These are phyloP conservation scores for Nymphalis urticae DNA, from an alignment of 2,888 invertebrate genomes.

Conservation along the genomic window DNA sequence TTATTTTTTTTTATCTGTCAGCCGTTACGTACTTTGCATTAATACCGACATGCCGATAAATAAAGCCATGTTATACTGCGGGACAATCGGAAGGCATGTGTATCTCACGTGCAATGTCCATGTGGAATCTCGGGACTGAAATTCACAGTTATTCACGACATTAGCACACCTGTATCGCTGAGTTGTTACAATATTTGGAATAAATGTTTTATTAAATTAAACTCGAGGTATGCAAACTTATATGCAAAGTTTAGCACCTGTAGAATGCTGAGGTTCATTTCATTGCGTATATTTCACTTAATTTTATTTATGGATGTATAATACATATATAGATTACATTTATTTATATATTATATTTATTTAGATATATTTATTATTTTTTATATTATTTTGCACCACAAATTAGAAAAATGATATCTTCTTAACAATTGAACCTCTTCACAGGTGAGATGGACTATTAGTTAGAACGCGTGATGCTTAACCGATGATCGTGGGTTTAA, in stretches of 20 bases:
- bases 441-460: too few species aligned
- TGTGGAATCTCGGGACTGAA: conserved; percentile 65
- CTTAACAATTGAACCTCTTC: too few species aligned
- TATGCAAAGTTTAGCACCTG: not conserved
- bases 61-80: conserved; percentile 1
- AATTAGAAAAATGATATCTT: too few species aligned
- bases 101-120: conserved; percentile 49
- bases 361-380: too few species aligned
- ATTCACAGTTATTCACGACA: conserved; percentile 62
- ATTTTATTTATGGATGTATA: not conserved
- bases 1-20: too few species aligned
- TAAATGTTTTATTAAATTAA: conserved; percentile 34
- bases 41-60: not conserved
- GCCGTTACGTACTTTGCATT: too few species aligned
- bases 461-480: too few species aligned
- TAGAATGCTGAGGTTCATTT: not conserved
- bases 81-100: conserved; percentile 14
- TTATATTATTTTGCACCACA: too few species aligned
- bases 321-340: not conserved
- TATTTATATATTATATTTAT: too few species aligned
- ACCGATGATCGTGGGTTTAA: too few species aligned
- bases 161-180: conserved; percentile 49
- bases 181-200: conserved; percentile 32
- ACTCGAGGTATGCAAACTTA: not conserved
- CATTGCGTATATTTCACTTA: not conserved